Conservation (phyloP, 2,113 vertebrate species). For the Scophthalmus maximus region DNA sequence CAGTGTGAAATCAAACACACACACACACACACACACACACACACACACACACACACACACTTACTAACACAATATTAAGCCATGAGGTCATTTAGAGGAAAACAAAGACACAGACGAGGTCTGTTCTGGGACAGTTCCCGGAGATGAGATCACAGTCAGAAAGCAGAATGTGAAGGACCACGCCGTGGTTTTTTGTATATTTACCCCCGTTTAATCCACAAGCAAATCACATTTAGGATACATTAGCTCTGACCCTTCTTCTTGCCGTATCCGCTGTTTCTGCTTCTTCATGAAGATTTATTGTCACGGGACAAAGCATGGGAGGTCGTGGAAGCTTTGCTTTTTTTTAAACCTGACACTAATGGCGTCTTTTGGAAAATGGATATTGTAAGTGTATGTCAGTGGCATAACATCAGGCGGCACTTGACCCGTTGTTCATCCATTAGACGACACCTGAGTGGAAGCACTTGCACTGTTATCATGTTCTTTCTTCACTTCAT, state of each 20-base stretch:
- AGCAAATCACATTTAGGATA: not conserved
- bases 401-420: too few relatives aligned
- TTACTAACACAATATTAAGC: constrained; percentile 5
- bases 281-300: not conserved
- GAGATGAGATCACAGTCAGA: not conserved
- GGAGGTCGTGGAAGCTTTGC: not conserved
- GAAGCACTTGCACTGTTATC: too few relatives aligned
- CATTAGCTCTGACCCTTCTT: not conserved
- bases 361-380: not conserved
- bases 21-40: not conserved
- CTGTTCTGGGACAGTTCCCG: not conserved
- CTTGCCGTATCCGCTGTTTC: too few relatives aligned
- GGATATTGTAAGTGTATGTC: not conserved
- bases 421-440: too few relatives aligned
- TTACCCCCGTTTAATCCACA: not conserved
- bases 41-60: not conserved
- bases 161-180: not conserved
- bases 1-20: constrained; percentile 2
- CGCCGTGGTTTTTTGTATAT: not conserved
- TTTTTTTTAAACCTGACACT: not conserved
- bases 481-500: too few relatives aligned
- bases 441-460: too few relatives aligned
- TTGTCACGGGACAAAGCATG: too few relatives aligned
- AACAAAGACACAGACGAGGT: not conserved
- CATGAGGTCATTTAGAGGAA: not conserved